Evolutionary conservation across 2,113 vertebrate species (phyloP).

Genomic region (Ciconia stormi): DNA sequence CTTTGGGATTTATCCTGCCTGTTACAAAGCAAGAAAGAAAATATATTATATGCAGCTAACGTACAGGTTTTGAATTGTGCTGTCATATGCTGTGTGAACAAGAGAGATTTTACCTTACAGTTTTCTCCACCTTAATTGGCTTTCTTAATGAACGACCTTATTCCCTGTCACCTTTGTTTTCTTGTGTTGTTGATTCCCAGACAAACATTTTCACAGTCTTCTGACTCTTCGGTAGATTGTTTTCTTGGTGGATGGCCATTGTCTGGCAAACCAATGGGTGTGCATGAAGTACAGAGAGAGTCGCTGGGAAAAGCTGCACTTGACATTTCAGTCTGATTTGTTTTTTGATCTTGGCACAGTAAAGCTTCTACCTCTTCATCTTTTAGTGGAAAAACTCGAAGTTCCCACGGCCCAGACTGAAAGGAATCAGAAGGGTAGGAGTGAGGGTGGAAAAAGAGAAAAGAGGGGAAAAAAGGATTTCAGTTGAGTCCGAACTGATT

Average conservation of each 20-base stretch:
- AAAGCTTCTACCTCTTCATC: conserved; percentile 73
- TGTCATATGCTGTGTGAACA: conserved; percentile 29
- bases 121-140: conserved; percentile 52
- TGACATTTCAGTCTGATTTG: conserved; percentile 45
- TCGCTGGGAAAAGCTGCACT: conserved; percentile 36
- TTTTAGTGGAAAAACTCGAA: conserved; percentile 74
- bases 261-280: conserved; percentile 22
- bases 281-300: conserved; percentile 5
- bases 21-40: conserved; percentile 64
- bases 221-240: conserved; percentile 43
- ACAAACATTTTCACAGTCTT: conserved; percentile 47
- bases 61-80: conserved; percentile 49
- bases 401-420: conserved; percentile 79
- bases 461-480: not conserved
- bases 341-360: conserved; percentile 58
- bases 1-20: conserved; percentile 67
- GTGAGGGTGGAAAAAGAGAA: not conserved
- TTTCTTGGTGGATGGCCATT: conserved; percentile 29
- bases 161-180: conserved; percentile 77
- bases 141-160: conserved; percentile 62
- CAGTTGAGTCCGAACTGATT: conserved; percentile 28
- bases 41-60: conserved; percentile 46
- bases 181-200: conserved; percentile 65
- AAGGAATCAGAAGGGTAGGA: conserved; percentile 45
- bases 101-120: conserved; percentile 54